These are phyloP conservation scores for Adelges cooleyi DNA, from an alignment of 1,140 invertebrate genomes.

Conservation along the genomic window DNA sequence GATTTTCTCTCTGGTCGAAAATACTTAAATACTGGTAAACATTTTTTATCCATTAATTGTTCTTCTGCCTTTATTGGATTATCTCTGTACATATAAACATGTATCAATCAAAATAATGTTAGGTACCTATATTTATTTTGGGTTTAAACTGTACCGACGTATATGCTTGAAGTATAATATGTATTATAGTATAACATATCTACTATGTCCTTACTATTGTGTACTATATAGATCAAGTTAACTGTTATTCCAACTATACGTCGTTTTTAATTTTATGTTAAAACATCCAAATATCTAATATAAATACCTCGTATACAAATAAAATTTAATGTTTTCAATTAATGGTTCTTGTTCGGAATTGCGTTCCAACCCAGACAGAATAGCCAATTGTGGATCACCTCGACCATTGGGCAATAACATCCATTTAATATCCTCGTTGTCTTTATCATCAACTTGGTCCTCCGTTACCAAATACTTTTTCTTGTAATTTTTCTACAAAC, in stretches of 20 bases:
- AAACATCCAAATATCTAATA: too few species aligned
- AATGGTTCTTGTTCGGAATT: slow-evolving; percentile 3
- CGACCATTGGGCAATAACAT: slow-evolving; percentile 53
- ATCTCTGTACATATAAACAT: slow-evolving; percentile 31
- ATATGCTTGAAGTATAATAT: too few species aligned
- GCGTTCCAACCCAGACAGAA: slow-evolving; percentile 37
- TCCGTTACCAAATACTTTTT: slow-evolving; percentile 29
- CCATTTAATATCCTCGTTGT: slow-evolving; percentile 38
- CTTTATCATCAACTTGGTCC: slow-evolving; percentile 20
- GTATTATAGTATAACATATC: too few species aligned
- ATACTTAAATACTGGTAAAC: slow-evolving; percentile 33
- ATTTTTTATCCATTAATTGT: slow-evolving; percentile 32
- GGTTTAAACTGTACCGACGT: too few species aligned
- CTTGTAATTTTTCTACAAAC: slow-evolving; percentile 3
- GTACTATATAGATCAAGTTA: too few species aligned
- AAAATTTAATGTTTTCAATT: slow-evolving; percentile 33
- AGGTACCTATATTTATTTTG: too few species aligned
- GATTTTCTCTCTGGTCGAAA: slow-evolving; percentile 32
- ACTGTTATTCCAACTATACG: too few species aligned
- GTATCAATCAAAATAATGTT: too few species aligned
- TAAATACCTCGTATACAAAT: slow-evolving; percentile 33
- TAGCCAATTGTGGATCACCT: slow-evolving; percentile 45
- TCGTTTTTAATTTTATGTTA: too few species aligned
- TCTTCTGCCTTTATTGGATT: slow-evolving; percentile 33
- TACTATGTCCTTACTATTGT: too few species aligned